A percentile compares a stretch with the other conserved stretches of the same genome.
Evolutionary conservation across 1,140 invertebrate genomes (phyloP).

Genomic region (Amyelois transitella): DNA sequence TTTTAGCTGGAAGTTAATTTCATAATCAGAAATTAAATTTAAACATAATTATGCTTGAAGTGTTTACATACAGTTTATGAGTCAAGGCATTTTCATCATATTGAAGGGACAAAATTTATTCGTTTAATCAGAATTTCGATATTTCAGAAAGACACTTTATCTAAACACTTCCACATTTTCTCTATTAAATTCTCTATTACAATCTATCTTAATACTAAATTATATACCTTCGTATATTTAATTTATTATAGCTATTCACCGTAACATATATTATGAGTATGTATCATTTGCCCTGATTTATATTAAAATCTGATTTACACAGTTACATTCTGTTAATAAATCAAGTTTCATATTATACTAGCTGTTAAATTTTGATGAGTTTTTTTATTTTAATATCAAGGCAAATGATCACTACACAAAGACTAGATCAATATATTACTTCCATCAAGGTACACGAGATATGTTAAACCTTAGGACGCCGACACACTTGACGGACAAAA

Average conservation of each 20-base stretch:
- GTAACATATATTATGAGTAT: background rate
- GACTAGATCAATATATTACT: slow-evolving; percentile 9
- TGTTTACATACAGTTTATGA: background rate
- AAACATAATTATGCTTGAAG: background rate
- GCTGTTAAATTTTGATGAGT: background rate
- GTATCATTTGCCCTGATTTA: background rate
- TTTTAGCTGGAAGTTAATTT: background rate
- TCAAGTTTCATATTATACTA: background rate
- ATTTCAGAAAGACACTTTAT: background rate
- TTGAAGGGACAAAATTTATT: too few relatives aligned
- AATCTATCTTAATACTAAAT: background rate
- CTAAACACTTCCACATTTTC: background rate
- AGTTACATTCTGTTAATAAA: too few relatives aligned
- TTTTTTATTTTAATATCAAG: background rate
- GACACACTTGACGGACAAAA: slow-evolving; percentile 18
- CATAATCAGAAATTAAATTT: background rate
- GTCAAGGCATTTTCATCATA: background rate
- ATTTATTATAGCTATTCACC: background rate
- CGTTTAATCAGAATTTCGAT: background rate
- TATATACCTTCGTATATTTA: background rate
- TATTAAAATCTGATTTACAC: too few relatives aligned
- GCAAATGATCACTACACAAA: slow-evolving; percentile 6
- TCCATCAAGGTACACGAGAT: slow-evolving; percentile 27
- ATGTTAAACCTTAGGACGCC: slow-evolving; percentile 31
- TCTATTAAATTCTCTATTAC: background rate